Conservation (phyloP, 2,888 invertebrate genomes). For the Salpingus planirostris region DNA sequence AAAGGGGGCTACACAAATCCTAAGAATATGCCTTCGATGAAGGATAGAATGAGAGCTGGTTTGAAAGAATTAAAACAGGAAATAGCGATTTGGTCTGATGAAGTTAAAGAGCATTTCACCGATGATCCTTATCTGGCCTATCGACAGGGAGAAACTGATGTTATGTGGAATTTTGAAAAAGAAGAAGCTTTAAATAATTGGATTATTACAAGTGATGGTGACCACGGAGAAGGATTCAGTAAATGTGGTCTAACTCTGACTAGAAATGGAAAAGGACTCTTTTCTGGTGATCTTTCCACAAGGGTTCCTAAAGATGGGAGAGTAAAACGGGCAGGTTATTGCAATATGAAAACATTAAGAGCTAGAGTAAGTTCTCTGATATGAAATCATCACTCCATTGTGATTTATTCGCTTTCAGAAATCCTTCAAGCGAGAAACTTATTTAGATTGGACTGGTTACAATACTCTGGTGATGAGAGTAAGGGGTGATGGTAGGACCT, state of each 20-base stretch:
- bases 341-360: constrained; percentile 62
- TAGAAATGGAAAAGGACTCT: constrained; percentile 58
- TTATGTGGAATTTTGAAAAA: constrained; percentile 62
- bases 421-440: constrained; percentile 67
- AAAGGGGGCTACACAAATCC: constrained; percentile 51
- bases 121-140: constrained; percentile 50
- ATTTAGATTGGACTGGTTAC: constrained; percentile 68
- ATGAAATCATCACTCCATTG: too few species aligned
- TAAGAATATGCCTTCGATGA: constrained; percentile 39
- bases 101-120: constrained; percentile 55
- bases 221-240: constrained; percentile 75
- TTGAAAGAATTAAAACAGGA: constrained; percentile 58
- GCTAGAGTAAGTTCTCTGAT: constrained; percentile 47
- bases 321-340: constrained; percentile 71
- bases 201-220: constrained; percentile 67
- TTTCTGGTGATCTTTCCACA: constrained; percentile 61
- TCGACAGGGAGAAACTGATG: constrained; percentile 60
- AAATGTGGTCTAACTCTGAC: constrained; percentile 57
- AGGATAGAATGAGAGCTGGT: constrained; percentile 54
- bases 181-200: constrained; percentile 58
- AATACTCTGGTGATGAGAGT: constrained; percentile 70
- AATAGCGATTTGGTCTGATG: constrained; percentile 55
- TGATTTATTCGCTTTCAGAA: constrained; percentile 54
- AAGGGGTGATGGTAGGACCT: constrained; percentile 90
- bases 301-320: constrained; percentile 73